phyloP scores from a whole-genome alignment of 2,888 invertebrate genomes.

The Ornithoptera priamus region DNA sequence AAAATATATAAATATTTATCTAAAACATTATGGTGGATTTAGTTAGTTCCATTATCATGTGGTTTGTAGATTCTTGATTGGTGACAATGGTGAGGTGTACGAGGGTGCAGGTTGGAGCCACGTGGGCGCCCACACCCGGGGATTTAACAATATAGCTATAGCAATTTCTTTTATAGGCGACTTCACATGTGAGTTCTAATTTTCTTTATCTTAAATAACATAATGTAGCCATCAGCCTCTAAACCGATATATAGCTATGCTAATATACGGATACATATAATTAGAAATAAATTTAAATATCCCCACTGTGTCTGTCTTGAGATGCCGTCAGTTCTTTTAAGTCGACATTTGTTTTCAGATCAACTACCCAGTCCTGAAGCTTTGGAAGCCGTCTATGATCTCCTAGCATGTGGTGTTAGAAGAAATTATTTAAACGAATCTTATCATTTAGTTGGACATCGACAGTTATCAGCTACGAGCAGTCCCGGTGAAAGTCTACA shows the following conservation, averaged over 20 bases:
- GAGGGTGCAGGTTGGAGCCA: slow-evolving; percentile 32
- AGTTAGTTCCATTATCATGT: not conserved
- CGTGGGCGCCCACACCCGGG: slow-evolving; percentile 78
- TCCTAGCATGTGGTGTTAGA: slow-evolving; percentile 72
- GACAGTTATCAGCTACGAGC: slow-evolving; percentile 70
- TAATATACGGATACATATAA: no score
- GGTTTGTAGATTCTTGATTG: slow-evolving; percentile 77
- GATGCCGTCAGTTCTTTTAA: not conserved
- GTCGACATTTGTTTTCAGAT: slow-evolving; percentile 43
- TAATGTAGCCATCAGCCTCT: no score
- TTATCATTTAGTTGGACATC: slow-evolving; percentile 77
- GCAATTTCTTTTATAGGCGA: slow-evolving; percentile 81
- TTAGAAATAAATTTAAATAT: not conserved
- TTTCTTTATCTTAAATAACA: not conserved
- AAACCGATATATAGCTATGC: no score
- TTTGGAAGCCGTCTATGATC: slow-evolving; percentile 63
- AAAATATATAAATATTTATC: not conserved
- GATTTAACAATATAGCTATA: slow-evolving; percentile 76
- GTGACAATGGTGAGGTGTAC: slow-evolving; percentile 79
- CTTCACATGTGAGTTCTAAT: slow-evolving; percentile 60
- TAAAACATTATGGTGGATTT: not conserved
- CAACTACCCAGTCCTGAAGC: slow-evolving; percentile 62
- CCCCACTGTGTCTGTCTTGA: not conserved
- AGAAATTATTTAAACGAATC: slow-evolving; percentile 61
- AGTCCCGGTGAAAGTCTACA: slow-evolving; percentile 79